phyloP scores from a whole-genome alignment of 2,797 vertebrate species.

The Moxostoma hubbsi region DNA sequence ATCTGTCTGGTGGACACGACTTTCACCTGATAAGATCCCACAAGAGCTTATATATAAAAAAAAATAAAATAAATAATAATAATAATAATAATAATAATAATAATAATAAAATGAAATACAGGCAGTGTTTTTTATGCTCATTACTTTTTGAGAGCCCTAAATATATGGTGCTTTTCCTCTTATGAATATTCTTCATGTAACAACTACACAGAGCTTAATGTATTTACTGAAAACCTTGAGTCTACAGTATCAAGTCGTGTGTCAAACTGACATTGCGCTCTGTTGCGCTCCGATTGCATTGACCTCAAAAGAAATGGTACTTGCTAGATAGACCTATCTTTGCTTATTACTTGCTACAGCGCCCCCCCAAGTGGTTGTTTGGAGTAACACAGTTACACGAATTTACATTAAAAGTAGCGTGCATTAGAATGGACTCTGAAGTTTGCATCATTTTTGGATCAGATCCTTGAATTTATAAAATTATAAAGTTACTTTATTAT shows the following conservation, averaged over 20 bases:
- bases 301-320: constrained; percentile 68
- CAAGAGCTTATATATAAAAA: too few species aligned
- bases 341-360: constrained; percentile 55
- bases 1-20: too few species aligned
- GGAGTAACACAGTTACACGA: neutral
- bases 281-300: constrained; percentile 80
- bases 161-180: too few species aligned
- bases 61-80: too few species aligned
- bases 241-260: constrained; percentile 26
- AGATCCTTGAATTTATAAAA: too few species aligned
- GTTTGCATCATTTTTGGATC: neutral
- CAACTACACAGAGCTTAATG: constrained; percentile 1
- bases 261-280: constrained; percentile 71
- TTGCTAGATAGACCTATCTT: constrained; percentile 24
- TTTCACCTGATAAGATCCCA: too few species aligned
- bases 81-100: too few species aligned
- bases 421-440: neutral
- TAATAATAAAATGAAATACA: neutral
- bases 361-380: constrained; percentile 54
- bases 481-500: too few species aligned
- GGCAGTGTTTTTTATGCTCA: neutral
- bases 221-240: constrained; percentile 18
- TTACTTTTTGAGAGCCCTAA: neutral
- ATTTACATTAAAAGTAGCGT: neutral
- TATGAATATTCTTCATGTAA: neutral